Evolutionary conservation across 2,797 vertebrate genomes (phyloP).

Genomic region (Amniataba percoides): DNA sequence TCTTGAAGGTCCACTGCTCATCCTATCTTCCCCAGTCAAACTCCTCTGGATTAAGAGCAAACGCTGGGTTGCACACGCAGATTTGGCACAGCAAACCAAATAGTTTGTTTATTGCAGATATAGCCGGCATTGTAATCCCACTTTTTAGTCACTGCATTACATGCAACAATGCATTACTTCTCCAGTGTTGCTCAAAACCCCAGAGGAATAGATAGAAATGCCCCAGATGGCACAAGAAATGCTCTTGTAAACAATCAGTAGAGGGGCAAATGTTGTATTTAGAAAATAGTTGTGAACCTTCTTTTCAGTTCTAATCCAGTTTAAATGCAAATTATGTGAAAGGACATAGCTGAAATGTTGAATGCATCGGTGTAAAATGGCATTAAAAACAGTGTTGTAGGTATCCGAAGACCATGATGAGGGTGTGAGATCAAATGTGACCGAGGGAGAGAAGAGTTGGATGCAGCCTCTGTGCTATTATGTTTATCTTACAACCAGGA

Average conservation of each 20-base stretch:
- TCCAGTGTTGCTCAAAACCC: conserved; percentile 36
- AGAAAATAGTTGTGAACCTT: conserved; percentile 14
- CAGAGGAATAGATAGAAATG: conserved; percentile 12
- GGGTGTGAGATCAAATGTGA: conserved; percentile 3
- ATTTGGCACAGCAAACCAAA: conserved; percentile 59
- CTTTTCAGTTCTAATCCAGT: conserved; percentile 35
- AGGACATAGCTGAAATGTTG: conserved; percentile 7
- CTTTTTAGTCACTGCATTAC: conserved; percentile 58
- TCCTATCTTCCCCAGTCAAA: conserved; percentile 62
- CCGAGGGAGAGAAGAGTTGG: background rate
- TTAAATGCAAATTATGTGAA: conserved; percentile 37
- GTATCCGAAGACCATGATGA: conserved; percentile 2
- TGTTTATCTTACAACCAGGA: background rate
- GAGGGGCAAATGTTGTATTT: conserved; percentile 26
- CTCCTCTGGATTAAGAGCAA: conserved; percentile 68
- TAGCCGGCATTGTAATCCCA: conserved; percentile 57
- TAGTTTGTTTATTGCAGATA: conserved; percentile 60
- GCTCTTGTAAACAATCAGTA: conserved; percentile 17
- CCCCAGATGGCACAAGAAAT: conserved; percentile 30
- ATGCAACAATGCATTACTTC: conserved; percentile 52
- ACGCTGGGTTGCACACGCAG: conserved; percentile 59
- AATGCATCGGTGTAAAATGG: background rate
- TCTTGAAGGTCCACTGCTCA: conserved; percentile 62
- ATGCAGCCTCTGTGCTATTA: background rate
- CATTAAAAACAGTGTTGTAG: background rate